Evolutionary conservation across 2,888 invertebrate species (phyloP).

Genomic region (Syritta pipiens): DNA sequence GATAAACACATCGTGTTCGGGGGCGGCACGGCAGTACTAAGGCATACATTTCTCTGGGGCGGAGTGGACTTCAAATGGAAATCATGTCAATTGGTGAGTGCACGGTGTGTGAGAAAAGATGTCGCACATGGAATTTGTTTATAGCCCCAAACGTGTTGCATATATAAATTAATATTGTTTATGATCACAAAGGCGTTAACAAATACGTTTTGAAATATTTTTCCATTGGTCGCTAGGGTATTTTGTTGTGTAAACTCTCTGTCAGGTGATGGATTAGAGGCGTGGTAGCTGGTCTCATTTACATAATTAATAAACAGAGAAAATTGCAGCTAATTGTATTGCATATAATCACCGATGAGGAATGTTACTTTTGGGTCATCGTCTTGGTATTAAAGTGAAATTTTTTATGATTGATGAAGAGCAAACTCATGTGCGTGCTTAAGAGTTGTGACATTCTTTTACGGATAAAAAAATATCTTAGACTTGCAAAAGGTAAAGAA

Average conservation of each 20-base stretch:
- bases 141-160: not conserved
- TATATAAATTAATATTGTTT: conserved; percentile 27
- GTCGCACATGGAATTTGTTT: conserved; percentile 7
- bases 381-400: conserved; percentile 2
- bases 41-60: no score
- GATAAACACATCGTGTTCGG: not conserved
- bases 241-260: conserved; percentile 24
- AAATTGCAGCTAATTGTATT: conserved; percentile 24
- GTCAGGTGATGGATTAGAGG: conserved; percentile 9
- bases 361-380: conserved; percentile 8
- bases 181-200: conserved; percentile 25
- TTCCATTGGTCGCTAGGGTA: not conserved
- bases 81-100: conserved; percentile 42
- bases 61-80: conserved; percentile 9
- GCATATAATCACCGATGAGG: not conserved
- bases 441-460: conserved; percentile 1
- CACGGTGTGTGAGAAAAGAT: conserved; percentile 2
- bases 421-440: not conserved
- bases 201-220: conserved; percentile 19
- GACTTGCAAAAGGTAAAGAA: not conserved
- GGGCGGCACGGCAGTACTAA: no score
- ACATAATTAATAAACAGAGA: conserved; percentile 17
- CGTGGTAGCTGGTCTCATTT: conserved; percentile 4
- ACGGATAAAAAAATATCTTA: not conserved
- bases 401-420: conserved; percentile 9